Base-by-base conservation (phyloP, 2,113 vertebrate species). In the Clupea harengus region DNA sequence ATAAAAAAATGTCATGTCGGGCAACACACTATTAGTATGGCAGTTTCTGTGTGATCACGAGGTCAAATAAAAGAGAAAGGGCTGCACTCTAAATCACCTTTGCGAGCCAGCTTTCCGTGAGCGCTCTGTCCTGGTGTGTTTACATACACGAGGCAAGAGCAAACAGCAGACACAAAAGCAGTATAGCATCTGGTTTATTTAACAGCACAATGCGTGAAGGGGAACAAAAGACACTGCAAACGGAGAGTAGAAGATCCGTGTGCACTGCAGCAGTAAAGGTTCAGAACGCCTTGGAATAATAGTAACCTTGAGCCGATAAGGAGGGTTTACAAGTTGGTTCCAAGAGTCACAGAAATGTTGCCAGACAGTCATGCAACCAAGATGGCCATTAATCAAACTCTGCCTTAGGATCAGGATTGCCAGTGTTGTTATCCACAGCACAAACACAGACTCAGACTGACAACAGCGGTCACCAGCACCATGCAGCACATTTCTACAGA, bases 281-380 rank as follows among this genome's bases (percentile, higher is more conserved):
- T 28, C 25, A 25, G n/a, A 10, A n/a, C 13, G 6, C n/a, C n/a
- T 72, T 28, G 28, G n/a, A 28, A 72, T 72, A 72, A 28, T n/a
- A 25, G 64, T 72, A 28, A 50, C 49, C 64, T 45, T 25, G 80
- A 17, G 64, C 45, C 52, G 60, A 67, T 15, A 47, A 85, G 64
- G 6, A 87, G 28, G 1, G 44, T 72, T 20, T 85, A 60, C 47
- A 85, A 81, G 60, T 78, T n/a, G 83, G 32, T 39, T n/a, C n/a
- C n/a, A 25, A 28, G 64, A 72, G 8, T 25, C 64, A 67, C 60
- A 67, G 3, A 67, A 67, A 8, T 67, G n/a, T 67, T 52, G 13
- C 11, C 11, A 52, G 50, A 52, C 50, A 15, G 17, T 18, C 50
- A 57, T 57, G 6, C 52, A 20, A 18, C 52, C 18, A 57, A 10